Conservation (phyloP, 1,140 invertebrate species). For the Neodiprion lecontei region DNA sequence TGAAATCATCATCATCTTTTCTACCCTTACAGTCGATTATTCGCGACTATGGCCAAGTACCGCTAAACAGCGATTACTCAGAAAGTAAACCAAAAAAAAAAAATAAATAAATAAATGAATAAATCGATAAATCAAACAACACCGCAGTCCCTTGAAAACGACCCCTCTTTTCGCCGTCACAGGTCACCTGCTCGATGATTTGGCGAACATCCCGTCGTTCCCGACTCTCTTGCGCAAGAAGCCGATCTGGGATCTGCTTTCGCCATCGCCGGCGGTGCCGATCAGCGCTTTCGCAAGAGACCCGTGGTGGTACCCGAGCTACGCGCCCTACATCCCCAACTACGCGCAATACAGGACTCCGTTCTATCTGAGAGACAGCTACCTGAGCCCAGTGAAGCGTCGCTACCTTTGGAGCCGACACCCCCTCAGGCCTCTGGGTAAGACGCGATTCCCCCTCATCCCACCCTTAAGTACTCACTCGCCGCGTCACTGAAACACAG, state of each 20-base stretch:
- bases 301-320: slow-evolving; percentile 85
- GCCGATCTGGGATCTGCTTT: slow-evolving; percentile 76
- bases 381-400: slow-evolving; percentile 86
- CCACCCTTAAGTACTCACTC: neutral
- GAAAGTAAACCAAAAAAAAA: neutral
- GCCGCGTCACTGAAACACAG: neutral
- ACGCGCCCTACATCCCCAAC: slow-evolving; percentile 73
- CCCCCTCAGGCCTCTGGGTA: slow-evolving; percentile 86
- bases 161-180: slow-evolving; percentile 7
- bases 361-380: slow-evolving; percentile 83
- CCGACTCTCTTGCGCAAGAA: slow-evolving; percentile 63
- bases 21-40: no score
- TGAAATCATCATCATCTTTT: no score
- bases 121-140: neutral
- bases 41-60: no score
- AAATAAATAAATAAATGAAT: neutral
- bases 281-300: slow-evolving; percentile 81
- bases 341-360: slow-evolving; percentile 71
- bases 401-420: slow-evolving; percentile 88
- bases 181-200: slow-evolving; percentile 53
- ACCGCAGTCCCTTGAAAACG: neutral
- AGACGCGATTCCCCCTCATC: slow-evolving; percentile 40
- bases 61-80: no score
- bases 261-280: slow-evolving; percentile 77
- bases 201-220: slow-evolving; percentile 34